Evolutionary conservation across 1,140 invertebrate genomes (phyloP), one percentile per base, ranked within the genome.

Genomic region (Camponotus floridanus): DNA sequence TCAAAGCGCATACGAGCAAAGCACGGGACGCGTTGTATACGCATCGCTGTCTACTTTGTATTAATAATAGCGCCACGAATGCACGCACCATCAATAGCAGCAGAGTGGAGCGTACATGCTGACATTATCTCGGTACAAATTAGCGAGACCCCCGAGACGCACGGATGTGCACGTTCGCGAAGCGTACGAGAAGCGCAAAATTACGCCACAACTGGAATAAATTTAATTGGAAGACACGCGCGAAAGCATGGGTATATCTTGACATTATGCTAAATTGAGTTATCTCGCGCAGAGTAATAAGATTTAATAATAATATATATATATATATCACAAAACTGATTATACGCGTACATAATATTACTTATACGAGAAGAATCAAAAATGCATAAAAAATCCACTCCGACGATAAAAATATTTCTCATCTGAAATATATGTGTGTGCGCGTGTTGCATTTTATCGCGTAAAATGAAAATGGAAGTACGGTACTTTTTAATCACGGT

Each of bases 81-180:
- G 68, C 79, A 73, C 55, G 79, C 79, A 83, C 31, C 68, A 73
- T 83, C 79, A 74, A 83, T 83, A 55, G 55, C 21, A 45, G 57
- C 8, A n/a, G 68, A 9, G 39, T 31, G 31, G 68, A 62, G 68
- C 39, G 79, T 83, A 83, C 57, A 83, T 13, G 39, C 55, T 70
- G 79, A 83, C 79, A 83, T 83, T 83, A 83, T 83, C 68, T 83
- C 79, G 55, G 68, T 83, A 83, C 55, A 83, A 83, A 83, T 83
- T 83, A 83, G 79, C 79, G 68, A 70, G 79, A 61, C 51, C 67
- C 62, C 55, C 51, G 79, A 73, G 68, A 81, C 33, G 26, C 18
- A 45, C 33, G 39, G 21, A 48, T 70, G 21, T 42, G 21, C 65
- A 45, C 51, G 55, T 57, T 73, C 39, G 36, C 3, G 36, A 39